Evolutionary conservation across 1,140 invertebrate genomes (phyloP), one percentile per base, ranked within the genome.

Genomic region (Radopholus similis): DNA sequence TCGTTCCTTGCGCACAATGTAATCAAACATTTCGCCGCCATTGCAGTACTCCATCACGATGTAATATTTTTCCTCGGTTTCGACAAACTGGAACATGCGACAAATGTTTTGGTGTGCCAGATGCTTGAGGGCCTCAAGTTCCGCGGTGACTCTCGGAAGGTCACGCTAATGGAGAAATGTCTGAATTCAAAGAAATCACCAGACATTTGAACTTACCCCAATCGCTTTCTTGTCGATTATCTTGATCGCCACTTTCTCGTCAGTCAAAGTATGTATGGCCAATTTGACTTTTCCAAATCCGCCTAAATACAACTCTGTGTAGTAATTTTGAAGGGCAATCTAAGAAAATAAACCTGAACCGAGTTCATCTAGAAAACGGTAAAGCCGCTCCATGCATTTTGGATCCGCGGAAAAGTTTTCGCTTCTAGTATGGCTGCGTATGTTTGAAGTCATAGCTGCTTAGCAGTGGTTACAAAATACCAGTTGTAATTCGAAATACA

Each of bases 221-320:
- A 91, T 80, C 21, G 85, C 81, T 57, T 84, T 83, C 83, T 92
- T 92, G 70, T 91, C 88, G 87, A 92, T 90, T 35, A 91, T 90
- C 85, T 92, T 92, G 58, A 91, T 87, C n/a, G 90, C 90, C 58
- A 91, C 90, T 81, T 90, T 89, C 77, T 90, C 89, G 40, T 89
- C 89, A 42, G 90, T 91, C 3, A 89, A 83, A 11, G 88, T 72
- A 84, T 92, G 90, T 13, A 87, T 90, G 1, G 87, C 90, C 28
- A 90, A 83, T 77, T 90, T 90, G 5, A 92, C 90, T 83, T 91
- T 91, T 30, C 90, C 90, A 53, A 79, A 79, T 40, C 80, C 80
- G 37, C 79, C 79, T n/a, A n/a, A n/a, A n/a, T n/a, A 11, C 28
- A 56, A 56, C 3, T 34, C 15, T 5, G 4, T 18, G 38, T 18